These are phyloP conservation scores for Diglossa cyanea DNA, from an alignment of 2,797 vertebrate genomes.

Conservation along the genomic window DNA sequence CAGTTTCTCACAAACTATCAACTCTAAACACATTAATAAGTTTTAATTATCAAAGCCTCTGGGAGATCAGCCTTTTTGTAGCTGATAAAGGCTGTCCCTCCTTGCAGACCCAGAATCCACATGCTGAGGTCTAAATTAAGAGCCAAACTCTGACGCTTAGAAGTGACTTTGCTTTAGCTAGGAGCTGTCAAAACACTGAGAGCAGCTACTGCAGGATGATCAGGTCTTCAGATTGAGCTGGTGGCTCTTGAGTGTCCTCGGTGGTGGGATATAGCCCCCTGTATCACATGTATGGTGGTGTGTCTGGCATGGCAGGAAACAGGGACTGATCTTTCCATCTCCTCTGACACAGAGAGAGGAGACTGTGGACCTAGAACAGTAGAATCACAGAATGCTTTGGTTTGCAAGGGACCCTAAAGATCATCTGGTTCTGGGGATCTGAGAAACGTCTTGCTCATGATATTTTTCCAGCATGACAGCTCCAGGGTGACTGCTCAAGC, in stretches of 20 bases:
- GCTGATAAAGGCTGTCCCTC: background rate
- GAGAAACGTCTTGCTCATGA: background rate
- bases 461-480: background rate
- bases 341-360: background rate
- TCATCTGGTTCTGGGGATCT: background rate
- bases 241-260: background rate
- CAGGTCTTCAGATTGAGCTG: background rate
- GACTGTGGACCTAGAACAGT: background rate
- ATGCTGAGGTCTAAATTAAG: background rate
- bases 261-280: background rate
- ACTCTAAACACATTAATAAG: background rate
- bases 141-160: background rate
- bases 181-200: background rate
- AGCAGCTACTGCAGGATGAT: background rate
- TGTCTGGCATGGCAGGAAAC: background rate
- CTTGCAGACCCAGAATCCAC: background rate
- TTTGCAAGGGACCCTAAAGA: background rate
- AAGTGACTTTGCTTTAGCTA: background rate
- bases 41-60: background rate
- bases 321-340: background rate
- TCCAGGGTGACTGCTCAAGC: background rate
- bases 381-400: background rate
- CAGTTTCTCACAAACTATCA: background rate
- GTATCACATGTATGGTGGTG: rapidly evolving
- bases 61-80: background rate